Evolutionary conservation across 2,888 invertebrate species (phyloP).

Genomic region (Mellilla xanthometata): DNA sequence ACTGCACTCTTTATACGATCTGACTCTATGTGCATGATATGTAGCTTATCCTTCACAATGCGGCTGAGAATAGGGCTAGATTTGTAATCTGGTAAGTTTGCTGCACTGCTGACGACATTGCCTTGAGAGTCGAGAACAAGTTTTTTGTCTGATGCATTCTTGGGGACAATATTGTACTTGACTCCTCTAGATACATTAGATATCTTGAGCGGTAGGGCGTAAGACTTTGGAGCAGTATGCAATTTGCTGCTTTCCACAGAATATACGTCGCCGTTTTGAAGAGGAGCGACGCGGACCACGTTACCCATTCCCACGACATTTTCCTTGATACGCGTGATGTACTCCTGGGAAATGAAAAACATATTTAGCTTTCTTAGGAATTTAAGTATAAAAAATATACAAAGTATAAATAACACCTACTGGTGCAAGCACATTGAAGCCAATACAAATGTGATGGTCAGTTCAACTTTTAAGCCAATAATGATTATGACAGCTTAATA

Average conservation of each 20-base stretch:
- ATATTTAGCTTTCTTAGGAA: too few relatives aligned
- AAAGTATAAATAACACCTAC: too few relatives aligned
- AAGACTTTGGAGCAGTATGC: slow-evolving; percentile 68
- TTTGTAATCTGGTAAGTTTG: slow-evolving; percentile 74
- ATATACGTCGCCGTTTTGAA: slow-evolving; percentile 71
- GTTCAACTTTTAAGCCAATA: too few relatives aligned
- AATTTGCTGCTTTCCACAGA: slow-evolving; percentile 70
- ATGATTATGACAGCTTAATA: too few relatives aligned
- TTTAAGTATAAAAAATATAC: too few relatives aligned
- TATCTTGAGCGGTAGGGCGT: slow-evolving; percentile 74
- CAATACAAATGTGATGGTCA: too few relatives aligned
- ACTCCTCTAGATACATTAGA: slow-evolving; percentile 73
- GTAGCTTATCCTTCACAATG: slow-evolving; percentile 75
- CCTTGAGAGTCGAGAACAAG: slow-evolving; percentile 73
- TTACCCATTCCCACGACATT: slow-evolving; percentile 89
- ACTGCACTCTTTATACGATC: slow-evolving; percentile 83
- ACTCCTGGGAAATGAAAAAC: slow-evolving; percentile 56
- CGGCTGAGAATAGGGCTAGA: slow-evolving; percentile 74
- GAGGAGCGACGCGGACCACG: slow-evolving; percentile 84
- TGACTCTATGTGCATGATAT: slow-evolving; percentile 78
- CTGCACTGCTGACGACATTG: slow-evolving; percentile 75
- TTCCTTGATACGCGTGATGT: slow-evolving; percentile 83
- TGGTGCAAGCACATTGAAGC: too few relatives aligned
- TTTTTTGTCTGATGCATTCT: slow-evolving; percentile 77
- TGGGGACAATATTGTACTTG: slow-evolving; percentile 75